phyloP scores from a whole-genome alignment of 2,113 vertebrate genomes.

The Labeo catla region DNA sequence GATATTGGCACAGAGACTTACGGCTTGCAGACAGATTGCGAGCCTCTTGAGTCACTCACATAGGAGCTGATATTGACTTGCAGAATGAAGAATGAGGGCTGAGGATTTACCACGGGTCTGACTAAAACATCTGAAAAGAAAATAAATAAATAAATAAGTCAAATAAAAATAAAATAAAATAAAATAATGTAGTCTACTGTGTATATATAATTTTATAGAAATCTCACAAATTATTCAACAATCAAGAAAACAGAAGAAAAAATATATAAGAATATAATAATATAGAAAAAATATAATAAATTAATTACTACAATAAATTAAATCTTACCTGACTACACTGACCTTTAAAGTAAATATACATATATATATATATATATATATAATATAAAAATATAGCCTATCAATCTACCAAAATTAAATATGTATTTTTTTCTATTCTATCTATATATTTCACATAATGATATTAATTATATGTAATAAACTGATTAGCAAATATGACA shows the following conservation, averaged over 20 bases:
- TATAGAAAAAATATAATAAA: too few relatives aligned
- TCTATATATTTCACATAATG: too few relatives aligned
- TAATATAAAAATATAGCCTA: too few relatives aligned
- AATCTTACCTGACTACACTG: too few relatives aligned
- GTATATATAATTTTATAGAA: background rate
- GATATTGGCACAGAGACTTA: background rate
- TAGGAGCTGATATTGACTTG: background rate
- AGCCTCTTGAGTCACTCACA: background rate
- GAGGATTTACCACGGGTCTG: background rate
- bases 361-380: too few relatives aligned
- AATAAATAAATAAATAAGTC: background rate
- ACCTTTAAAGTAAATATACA: too few relatives aligned
- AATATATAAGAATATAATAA: too few relatives aligned
- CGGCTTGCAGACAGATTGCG: background rate
- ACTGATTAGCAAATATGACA: background rate
- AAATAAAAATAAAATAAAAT: background rate
- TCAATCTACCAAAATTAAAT: too few relatives aligned
- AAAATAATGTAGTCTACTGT: background rate
- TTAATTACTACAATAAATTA: too few relatives aligned
- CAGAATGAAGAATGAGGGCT: background rate
- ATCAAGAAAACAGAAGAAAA: background rate
- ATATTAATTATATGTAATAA: background rate
- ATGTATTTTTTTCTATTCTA: too few relatives aligned
- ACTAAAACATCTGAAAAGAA: background rate
- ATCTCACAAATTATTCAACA: background rate